A percentile compares a stretch with the other conserved stretches of the same genome.
phyloP scores from a whole-genome alignment of 2,113 vertebrate species.

The Struthidea cinerea region DNA sequence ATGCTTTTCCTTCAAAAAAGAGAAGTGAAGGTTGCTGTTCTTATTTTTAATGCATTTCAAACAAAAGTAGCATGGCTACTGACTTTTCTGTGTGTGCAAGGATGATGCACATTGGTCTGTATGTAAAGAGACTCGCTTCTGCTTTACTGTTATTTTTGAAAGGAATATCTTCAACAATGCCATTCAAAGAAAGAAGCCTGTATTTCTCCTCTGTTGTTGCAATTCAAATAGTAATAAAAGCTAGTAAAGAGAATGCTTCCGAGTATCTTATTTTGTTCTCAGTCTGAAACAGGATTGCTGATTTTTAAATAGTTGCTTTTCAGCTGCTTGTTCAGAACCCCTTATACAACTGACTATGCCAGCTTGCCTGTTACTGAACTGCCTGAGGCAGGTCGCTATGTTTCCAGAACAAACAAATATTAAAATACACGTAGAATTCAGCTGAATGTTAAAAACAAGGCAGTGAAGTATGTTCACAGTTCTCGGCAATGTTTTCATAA shows the following conservation, averaged over 20 bases:
- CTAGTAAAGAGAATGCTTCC: neutral
- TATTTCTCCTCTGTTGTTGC: rapidly evolving
- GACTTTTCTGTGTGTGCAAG: neutral
- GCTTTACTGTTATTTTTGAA: neutral
- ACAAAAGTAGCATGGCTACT: neutral
- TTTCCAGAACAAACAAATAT: neutral
- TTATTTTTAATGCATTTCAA: neutral
- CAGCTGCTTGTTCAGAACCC: neutral
- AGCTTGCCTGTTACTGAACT: neutral
- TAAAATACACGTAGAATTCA: neutral
- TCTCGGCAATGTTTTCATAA: neutral
- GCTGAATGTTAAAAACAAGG: neutral
- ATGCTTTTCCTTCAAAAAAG: neutral
- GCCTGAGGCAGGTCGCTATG: neutral
- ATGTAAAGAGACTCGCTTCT: neutral
- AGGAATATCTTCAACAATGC: neutral
- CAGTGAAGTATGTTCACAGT: neutral
- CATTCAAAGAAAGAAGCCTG: neutral
- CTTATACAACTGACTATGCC: neutral
- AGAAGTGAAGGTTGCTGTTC: neutral
- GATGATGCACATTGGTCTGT: neutral
- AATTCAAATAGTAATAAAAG: neutral
- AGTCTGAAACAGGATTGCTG: neutral
- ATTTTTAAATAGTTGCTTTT: neutral
- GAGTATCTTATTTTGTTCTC: neutral